phyloP scores from a whole-genome alignment of 1,140 invertebrate genomes.

The Hyposmocoma kahamanoa region DNA sequence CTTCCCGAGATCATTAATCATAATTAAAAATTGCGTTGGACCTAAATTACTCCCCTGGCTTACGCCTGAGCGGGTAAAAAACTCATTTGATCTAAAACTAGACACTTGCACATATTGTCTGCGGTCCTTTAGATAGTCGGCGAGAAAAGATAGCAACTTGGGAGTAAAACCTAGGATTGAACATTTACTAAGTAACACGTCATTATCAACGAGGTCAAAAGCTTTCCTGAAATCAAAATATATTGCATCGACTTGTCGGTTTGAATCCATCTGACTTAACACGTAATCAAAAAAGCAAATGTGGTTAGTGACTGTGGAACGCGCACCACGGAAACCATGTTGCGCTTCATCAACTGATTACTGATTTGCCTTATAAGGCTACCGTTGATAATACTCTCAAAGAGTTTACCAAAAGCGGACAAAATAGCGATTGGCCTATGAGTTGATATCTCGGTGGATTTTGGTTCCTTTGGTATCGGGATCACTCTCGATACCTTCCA shows the following conservation, averaged over 20 bases:
- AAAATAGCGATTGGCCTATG: slow-evolving; percentile 1
- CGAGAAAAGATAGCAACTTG: not conserved
- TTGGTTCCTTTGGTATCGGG: not conserved
- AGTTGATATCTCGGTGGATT: not conserved
- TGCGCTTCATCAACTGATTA: too few species aligned
- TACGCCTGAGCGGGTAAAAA: not conserved
- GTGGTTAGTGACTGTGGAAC: not conserved
- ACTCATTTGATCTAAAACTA: not conserved
- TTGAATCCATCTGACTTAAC: not conserved
- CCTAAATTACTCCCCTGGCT: not conserved
- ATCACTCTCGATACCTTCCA: slow-evolving; percentile 1
- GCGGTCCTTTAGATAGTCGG: not conserved
- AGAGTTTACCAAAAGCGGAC: slow-evolving; percentile 1
- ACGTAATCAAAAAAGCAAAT: not conserved
- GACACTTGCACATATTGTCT: not conserved
- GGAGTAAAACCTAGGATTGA: not conserved
- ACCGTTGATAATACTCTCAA: not conserved
- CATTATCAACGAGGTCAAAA: not conserved
- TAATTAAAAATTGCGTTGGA: not conserved
- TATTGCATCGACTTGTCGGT: not conserved
- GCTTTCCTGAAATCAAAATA: slow-evolving; percentile 5
- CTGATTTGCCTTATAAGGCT: not conserved
- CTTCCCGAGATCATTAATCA: not conserved
- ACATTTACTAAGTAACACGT: not conserved
- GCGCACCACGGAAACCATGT: not conserved